Base-by-base conservation (phyloP, 2,888 invertebrate genomes). In the Tetragonula carbonaria region DNA sequence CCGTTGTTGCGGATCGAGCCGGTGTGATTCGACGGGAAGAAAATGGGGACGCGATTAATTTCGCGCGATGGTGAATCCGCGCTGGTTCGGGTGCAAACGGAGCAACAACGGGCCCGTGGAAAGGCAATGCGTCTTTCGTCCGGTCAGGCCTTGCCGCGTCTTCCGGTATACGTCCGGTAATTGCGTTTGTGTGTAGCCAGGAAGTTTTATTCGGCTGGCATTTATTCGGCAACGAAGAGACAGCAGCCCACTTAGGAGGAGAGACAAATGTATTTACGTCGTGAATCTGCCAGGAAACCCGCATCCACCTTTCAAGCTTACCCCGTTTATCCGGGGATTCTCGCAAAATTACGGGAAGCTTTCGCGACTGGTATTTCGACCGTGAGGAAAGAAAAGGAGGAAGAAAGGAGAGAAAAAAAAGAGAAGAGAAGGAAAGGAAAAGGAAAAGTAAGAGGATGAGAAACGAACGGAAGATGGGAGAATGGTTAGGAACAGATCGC, bases 171-270 rank as follows among this genome's bases (percentile, higher is more conserved):
- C 89, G 91, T 90, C 88, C 88, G 88, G 92, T 92, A 92, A 92
- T 92, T 92, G 92, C 92, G 91, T 92, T 92, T 92, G 92, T 92
- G 92, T 92, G 92, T 92, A 92, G 90, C 92, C 89, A 82, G 89
- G 87, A 91, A 91, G 91, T 90, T 92, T 91, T 92, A 92, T 92
- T 92, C 89, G 91, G 90, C 89, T 92, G 92, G 91, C 92, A 92
- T 92, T 92, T 92, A 92, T 92, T 92, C 92, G 91, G 91, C 89
- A 88, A 90, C 92, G 90, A 92, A 92, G 92, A 92, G 92, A 91
- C 92, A 92, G 92, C 88, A 57, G 85, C 84, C 92, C 92, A 92
- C 92, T 92, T 92, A 92, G 90, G 84, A 87, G 86, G 85, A 83
- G 91, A 92, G 92, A 92, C 91, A 92, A 92, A 92, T 92, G 89